Evolutionary conservation across 2,888 invertebrate genomes (phyloP), one percentile per base, ranked within the genome.

Genomic region (Malthinus flaveolus): DNA sequence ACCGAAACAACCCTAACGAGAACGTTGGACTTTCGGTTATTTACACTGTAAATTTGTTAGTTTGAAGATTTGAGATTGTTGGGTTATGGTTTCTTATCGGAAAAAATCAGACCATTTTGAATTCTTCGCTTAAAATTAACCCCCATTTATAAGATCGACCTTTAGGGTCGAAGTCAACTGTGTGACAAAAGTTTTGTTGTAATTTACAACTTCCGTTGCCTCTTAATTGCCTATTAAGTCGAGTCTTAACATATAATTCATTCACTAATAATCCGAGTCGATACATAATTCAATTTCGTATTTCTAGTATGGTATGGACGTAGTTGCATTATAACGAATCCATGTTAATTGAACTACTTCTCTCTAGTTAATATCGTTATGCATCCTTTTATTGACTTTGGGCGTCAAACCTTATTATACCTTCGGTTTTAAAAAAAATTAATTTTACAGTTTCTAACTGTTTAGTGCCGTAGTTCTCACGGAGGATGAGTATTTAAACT

Each of bases 191-290:
- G 51, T 59, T 61, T 54, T 10, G 13, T 61, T 59, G 39, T 58
- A 61, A 61, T 61, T 61, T 61, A 59, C 59, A 48, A 59, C 56
- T 61, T 61, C 61, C 61, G 61, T 56, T 56, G 49, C 49, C 9
- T 59, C 52, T 61, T 61, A 61, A 61, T 61, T 61, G 61, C 48
- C 59, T 52, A 61, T 61, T 61, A 61, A 59, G 61, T 55, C 47
- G 49, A 61, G 47, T 59, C 23, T 59, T 45, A 59, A 59, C 59
- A 47, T 51, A 47, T 59, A 60, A 56, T 60, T 54, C 59, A 53
- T 59, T 62, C 53, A 39, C 56, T 59, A 59, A 52, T 53, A 58
- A 45, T 45, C 46, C 46, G n/a, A n/a, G 48, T 31, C 51, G 61
- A 61, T 61, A 61, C 61, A 58, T 58, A 61, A 61, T 58, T 61